These are phyloP conservation scores for Sycophila texana DNA, from an alignment of 2,888 invertebrate genomes.

Conservation along the genomic window DNA sequence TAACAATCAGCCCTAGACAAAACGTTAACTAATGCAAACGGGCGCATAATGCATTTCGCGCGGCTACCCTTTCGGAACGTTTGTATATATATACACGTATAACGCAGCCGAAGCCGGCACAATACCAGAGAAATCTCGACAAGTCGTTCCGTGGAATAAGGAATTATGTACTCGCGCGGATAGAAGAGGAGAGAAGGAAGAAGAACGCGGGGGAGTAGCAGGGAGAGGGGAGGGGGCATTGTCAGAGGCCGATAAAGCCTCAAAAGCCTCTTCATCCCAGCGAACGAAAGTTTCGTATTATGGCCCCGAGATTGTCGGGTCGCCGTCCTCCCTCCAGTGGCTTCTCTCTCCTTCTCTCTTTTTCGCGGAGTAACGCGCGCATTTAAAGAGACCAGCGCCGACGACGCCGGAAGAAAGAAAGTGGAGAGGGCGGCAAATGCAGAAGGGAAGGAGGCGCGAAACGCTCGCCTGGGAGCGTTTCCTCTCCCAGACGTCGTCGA, in stretches of 20 bases:
- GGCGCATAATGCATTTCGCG: neutral
- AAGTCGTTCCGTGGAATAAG: conserved; percentile 36
- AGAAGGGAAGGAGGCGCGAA: conserved; percentile 31
- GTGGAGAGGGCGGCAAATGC: conserved; percentile 1
- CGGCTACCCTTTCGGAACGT: neutral
- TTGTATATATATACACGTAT: neutral
- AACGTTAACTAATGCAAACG: conserved; percentile 25
- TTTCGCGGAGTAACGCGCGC: conserved; percentile 6
- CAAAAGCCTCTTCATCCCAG: conserved; percentile 48
- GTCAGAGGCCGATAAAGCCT: conserved; percentile 45
- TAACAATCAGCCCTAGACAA: conserved; percentile 28
- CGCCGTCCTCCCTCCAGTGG: neutral
- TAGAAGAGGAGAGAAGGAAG: too few species aligned
- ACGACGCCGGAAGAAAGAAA: neutral
- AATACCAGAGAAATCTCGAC: conserved; percentile 29
- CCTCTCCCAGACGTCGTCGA: conserved; percentile 35
- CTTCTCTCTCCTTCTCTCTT: neutral
- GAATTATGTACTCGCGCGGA: conserved; percentile 31
- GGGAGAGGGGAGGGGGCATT: conserved; percentile 14
- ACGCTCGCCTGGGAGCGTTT: conserved; percentile 19
- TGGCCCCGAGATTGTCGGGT: conserved; percentile 32
- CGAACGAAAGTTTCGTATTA: conserved; percentile 49
- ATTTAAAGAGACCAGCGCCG: conserved; percentile 38
- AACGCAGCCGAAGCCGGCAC: neutral
- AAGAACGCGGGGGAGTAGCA: neutral